A percentile compares a stretch with the other conserved stretches of the same genome.
Conservation (phyloP, 2,113 vertebrate species). For the Limnothrissa miodon region DNA sequence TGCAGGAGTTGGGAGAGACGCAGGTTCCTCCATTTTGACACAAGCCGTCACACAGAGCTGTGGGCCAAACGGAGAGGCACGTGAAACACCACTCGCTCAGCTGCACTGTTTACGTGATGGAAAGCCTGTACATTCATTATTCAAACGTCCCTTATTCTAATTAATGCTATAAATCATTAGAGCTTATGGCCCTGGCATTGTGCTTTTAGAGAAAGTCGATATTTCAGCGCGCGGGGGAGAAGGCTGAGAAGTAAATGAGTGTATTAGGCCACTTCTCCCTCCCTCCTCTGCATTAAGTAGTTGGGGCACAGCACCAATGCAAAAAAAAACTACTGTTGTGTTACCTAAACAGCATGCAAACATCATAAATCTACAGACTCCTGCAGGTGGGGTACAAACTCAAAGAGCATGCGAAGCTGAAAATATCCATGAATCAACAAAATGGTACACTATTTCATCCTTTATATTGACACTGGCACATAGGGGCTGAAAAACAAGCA, state of each 20-base stretch:
- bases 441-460: background rate
- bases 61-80: slow-evolving; percentile 58
- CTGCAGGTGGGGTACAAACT: background rate
- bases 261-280: background rate
- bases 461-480: background rate
- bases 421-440: background rate
- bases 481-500: background rate
- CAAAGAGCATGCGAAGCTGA: background rate
- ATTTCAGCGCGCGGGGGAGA: background rate
- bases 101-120: slow-evolving; percentile 8
- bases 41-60: slow-evolving; percentile 91
- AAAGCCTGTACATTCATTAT: slow-evolving; percentile 1
- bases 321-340: background rate
- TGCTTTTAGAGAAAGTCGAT: slow-evolving; percentile 8
- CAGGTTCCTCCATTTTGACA: slow-evolving; percentile 95
- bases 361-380: background rate
- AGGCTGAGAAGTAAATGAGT: background rate
- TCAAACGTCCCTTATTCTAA: slow-evolving; percentile 11
- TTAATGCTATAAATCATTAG: slow-evolving; percentile 10
- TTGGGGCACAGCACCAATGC: background rate
- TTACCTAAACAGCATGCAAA: background rate
- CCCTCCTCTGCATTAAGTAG: background rate
- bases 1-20: slow-evolving; percentile 87
- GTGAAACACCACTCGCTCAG: background rate
- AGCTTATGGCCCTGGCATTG: slow-evolving; percentile 15